A percentile compares a stretch with the other conserved stretches of the same genome.
Conservation (phyloP, 1,140 invertebrate species). For the Alviniconcha marisindica region DNA sequence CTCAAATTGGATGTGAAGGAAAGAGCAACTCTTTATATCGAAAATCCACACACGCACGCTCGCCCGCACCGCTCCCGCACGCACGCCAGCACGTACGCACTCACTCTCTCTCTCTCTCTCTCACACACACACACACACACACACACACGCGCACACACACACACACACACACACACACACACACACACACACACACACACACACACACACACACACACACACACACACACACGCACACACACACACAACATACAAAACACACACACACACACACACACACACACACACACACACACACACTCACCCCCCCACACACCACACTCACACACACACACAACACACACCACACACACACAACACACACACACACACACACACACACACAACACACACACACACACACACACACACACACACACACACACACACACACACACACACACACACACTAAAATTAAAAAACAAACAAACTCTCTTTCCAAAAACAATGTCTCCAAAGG, state of each 20-base stretch:
- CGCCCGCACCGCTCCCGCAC: slow-evolving; percentile 37
- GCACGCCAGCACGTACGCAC: slow-evolving; percentile 36
- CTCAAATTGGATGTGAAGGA: not conserved
- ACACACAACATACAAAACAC: not conserved
- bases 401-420: no score
- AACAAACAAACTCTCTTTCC: no score
- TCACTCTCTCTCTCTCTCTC: slow-evolving; percentile 19
- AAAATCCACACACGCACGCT: slow-evolving; percentile 18
- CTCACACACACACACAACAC: not conserved
- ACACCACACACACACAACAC: not conserved
- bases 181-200: slow-evolving; percentile 31
- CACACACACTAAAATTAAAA: no score
- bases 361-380: not conserved
- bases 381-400: no score
- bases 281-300: not conserved
- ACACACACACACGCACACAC: slow-evolving; percentile 42
- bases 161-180: slow-evolving; percentile 22
- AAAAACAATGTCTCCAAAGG: no score
- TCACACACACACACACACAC: slow-evolving; percentile 16
- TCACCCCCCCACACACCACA: not conserved
- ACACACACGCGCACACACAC: not conserved
- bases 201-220: slow-evolving; percentile 35
- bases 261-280: not conserved
- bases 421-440: no score
- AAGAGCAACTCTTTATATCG: not conserved